Conservation (phyloP, 2,888 invertebrate species). For the Lasioglossum zephyrum region DNA sequence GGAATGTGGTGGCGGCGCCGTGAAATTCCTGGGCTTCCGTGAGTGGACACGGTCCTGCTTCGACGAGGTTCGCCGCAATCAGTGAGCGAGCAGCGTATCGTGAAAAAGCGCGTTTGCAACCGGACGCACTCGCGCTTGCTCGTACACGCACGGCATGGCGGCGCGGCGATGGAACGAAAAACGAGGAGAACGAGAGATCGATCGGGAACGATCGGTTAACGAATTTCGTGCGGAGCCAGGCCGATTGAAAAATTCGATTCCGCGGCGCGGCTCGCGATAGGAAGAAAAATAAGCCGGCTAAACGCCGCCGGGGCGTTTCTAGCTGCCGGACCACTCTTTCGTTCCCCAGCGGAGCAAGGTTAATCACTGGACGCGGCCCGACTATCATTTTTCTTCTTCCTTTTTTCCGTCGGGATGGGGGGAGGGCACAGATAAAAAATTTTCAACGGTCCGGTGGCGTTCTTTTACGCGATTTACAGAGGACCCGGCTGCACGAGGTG, state of each 20-base stretch:
- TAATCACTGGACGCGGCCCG: conserved; percentile 23
- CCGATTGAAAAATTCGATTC: conserved; percentile 20
- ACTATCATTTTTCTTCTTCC: background rate
- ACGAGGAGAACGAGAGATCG: background rate
- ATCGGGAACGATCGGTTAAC: conserved; percentile 23
- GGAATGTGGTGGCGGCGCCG: background rate
- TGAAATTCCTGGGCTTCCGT: conserved; percentile 25
- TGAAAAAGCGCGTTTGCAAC: conserved; percentile 25
- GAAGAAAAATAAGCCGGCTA: conserved; percentile 28
- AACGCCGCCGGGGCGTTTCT: conserved; percentile 4
- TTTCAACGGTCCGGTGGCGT: conserved; percentile 1
- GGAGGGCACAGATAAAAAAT: conserved; percentile 19
- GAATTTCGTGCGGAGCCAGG: conserved; percentile 15
- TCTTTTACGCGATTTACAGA: conserved; percentile 17
- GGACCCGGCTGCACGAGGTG: conserved; percentile 17
- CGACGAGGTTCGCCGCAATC: conserved; percentile 28
- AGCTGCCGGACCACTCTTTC: background rate
- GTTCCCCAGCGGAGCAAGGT: conserved; percentile 11
- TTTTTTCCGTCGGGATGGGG: background rate
- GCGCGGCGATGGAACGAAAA: background rate
- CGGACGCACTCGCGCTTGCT: background rate
- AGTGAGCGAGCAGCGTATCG: conserved; percentile 24
- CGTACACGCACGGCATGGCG: background rate
- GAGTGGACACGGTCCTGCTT: conserved; percentile 12
- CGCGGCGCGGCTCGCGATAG: background rate